A percentile compares a stretch with the other conserved stretches of the same genome.
Conservation (phyloP, 2,113 vertebrate genomes). For the Ploceus nigricollis region DNA sequence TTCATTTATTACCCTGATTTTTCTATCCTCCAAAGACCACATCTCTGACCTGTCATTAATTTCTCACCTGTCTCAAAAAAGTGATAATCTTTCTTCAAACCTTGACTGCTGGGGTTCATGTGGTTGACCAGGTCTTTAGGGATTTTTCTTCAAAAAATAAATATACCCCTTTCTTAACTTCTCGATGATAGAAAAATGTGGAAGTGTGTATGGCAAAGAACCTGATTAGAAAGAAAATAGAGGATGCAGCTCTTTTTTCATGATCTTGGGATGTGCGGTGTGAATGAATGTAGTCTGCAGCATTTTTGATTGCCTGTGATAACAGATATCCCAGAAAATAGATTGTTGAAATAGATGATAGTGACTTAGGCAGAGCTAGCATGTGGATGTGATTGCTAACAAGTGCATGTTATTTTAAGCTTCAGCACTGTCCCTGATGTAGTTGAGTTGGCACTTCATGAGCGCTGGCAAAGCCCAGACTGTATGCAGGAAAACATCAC, state of each 20-base stretch:
- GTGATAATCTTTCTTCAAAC: background rate
- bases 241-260: background rate
- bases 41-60: background rate
- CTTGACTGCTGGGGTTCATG: background rate
- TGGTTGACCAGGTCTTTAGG: fast-evolving
- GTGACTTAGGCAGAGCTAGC: background rate
- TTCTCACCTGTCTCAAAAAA: background rate
- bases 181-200: background rate
- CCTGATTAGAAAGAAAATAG: background rate
- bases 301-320: background rate
- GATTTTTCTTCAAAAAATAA: background rate
- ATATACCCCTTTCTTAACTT: background rate
- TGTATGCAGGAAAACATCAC: background rate
- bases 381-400: background rate
- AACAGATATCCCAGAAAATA: background rate
- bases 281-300: background rate
- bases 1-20: background rate
- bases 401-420: background rate
- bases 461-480: background rate
- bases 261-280: background rate
- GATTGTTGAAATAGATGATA: background rate
- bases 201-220: background rate
- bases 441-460: background rate
- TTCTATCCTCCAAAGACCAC: background rate
- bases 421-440: background rate